phyloP scores from a whole-genome alignment of 2,888 invertebrate genomes.

The Apodemia mormo region DNA sequence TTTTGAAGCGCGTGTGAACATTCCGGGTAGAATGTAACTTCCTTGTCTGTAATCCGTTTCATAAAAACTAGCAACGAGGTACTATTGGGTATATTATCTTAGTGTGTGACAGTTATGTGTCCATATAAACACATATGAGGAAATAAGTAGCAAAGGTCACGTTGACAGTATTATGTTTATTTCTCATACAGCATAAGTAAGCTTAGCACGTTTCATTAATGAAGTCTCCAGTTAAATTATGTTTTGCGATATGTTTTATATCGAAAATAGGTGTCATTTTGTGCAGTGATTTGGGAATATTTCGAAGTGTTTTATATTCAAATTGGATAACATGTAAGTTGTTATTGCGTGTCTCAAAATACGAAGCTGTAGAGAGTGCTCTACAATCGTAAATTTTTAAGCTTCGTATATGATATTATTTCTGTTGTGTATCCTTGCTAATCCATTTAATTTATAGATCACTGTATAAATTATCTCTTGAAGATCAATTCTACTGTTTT shows the following conservation, averaged over 20 bases:
- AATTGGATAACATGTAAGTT: conserved; percentile 70
- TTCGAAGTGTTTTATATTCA: conserved; percentile 59
- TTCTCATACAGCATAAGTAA: background rate
- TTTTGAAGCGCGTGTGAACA: too few relatives aligned
- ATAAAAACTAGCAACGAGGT: too few relatives aligned
- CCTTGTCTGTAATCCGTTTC: too few relatives aligned
- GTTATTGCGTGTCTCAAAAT: conserved; percentile 8
- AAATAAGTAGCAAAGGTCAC: background rate
- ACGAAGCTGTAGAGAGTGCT: background rate
- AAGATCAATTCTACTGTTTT: too few relatives aligned
- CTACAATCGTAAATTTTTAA: too few relatives aligned
- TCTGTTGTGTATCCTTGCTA: too few relatives aligned
- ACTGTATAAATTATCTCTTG: too few relatives aligned
- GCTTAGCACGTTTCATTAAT: background rate
- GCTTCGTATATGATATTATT: too few relatives aligned
- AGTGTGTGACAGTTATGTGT: too few relatives aligned
- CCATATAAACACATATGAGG: background rate
- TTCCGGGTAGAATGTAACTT: too few relatives aligned
- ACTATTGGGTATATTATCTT: too few relatives aligned
- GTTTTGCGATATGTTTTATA: conserved; percentile 1
- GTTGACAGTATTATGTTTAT: background rate
- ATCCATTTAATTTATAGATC: too few relatives aligned
- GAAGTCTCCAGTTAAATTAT: background rate
- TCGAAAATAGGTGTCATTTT: background rate
- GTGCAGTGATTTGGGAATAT: conserved; percentile 47